Percentiles rank a stretch among this genome's conserved stretches.
Conservation (phyloP, 1,140 invertebrate genomes). For the Bradysia coprophila region DNA sequence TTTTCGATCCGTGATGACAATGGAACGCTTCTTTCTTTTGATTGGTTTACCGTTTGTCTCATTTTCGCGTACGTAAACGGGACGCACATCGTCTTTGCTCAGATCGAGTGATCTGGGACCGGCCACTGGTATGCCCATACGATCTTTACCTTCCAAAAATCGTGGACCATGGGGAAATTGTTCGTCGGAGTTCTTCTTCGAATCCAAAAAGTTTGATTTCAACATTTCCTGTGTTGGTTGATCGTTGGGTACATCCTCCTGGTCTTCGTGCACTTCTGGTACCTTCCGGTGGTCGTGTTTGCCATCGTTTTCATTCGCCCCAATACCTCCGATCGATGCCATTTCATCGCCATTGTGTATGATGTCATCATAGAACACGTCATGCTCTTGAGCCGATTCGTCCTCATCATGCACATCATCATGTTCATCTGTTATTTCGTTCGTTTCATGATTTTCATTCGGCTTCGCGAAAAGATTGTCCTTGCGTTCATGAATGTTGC, state of each 20-base stretch:
- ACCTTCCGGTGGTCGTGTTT: not conserved
- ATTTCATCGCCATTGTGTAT: slow-evolving; percentile 25
- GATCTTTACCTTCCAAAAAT: slow-evolving; percentile 34
- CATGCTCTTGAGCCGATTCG: slow-evolving; percentile 16
- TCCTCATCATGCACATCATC: slow-evolving; percentile 1
- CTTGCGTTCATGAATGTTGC: slow-evolving; percentile 20
- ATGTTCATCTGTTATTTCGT: slow-evolving; percentile 1
- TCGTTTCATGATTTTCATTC: slow-evolving; percentile 1
- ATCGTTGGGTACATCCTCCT: slow-evolving; percentile 8
- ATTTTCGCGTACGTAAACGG: slow-evolving; percentile 7
- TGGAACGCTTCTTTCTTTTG: slow-evolving; percentile 32
- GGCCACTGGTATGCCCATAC: slow-evolving; percentile 28
- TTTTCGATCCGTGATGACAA: slow-evolving; percentile 49
- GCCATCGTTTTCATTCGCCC: not conserved
- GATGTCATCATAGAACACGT: slow-evolving; percentile 39
- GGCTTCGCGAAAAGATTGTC: slow-evolving; percentile 10
- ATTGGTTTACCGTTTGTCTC: slow-evolving; percentile 7
- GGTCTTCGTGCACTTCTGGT: slow-evolving; percentile 12
- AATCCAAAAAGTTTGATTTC: slow-evolving; percentile 16
- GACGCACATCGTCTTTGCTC: slow-evolving; percentile 11
- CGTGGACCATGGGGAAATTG: slow-evolving; percentile 68
- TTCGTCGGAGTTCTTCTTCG: slow-evolving; percentile 29
- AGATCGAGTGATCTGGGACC: slow-evolving; percentile 29
- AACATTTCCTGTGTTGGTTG: slow-evolving; percentile 14
- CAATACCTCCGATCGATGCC: not conserved